These are phyloP conservation scores for Sclerurus mexicanus DNA, from an alignment of 2,113 vertebrate genomes.

Conservation along the genomic window DNA sequence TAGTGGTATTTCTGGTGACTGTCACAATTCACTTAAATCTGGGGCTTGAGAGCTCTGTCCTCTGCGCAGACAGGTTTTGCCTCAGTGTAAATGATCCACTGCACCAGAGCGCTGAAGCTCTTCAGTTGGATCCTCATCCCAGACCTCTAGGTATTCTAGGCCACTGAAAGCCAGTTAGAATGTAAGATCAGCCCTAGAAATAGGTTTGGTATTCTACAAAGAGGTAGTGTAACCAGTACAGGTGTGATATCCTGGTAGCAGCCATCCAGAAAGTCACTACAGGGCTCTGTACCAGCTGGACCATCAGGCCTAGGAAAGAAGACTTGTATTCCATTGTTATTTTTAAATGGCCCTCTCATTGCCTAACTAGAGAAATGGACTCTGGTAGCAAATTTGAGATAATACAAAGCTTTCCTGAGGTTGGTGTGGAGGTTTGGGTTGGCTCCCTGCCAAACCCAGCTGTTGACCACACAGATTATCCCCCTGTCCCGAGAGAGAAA, in stretches of 20 bases:
- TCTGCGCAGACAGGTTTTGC: not conserved
- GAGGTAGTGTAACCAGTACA: rapidly evolving
- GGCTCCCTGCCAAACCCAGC: too few relatives aligned
- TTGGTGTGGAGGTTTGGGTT: too few relatives aligned
- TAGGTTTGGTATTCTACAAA: not conserved
- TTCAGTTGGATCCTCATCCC: not conserved
- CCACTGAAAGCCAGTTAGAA: not conserved
- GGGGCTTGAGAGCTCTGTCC: not conserved
- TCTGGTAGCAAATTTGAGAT: not conserved
- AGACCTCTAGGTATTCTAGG: not conserved
- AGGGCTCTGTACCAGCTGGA: not conserved
- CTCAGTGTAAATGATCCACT: not conserved
- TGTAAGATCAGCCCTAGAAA: not conserved
- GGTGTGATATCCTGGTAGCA: not conserved
- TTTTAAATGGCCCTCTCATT: not conserved
- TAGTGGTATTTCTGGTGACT: not conserved
- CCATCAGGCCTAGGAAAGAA: not conserved
- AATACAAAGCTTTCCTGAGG: not conserved
- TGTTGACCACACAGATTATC: too few relatives aligned
- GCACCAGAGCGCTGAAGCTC: not conserved
- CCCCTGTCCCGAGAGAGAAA: too few relatives aligned
- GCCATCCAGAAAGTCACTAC: not conserved
- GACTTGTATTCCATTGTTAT: not conserved
- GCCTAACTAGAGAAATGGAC: not conserved
- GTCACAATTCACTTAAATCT: not conserved